Conservation (phyloP, 64 coral and sea anemone species). For the Orbicella faveolata region DNA sequence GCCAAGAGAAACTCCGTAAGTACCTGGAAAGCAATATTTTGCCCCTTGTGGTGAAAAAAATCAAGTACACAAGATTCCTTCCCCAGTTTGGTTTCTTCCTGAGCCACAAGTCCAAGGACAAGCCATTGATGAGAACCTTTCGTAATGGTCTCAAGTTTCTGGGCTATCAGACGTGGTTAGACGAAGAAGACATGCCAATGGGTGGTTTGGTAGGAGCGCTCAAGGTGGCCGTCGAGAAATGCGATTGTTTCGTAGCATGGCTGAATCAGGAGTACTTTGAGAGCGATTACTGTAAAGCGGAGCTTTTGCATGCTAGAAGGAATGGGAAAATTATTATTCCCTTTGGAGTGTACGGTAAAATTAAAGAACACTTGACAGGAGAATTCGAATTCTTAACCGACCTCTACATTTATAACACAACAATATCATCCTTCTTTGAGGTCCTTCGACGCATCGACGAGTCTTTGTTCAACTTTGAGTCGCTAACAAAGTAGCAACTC, state of each 20-base stretch:
- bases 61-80: conserved; percentile 71
- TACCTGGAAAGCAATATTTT: conserved; percentile 82
- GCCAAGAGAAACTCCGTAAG: conserved; percentile 51
- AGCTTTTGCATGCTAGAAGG: conserved; percentile 62
- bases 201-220: conserved; percentile 27
- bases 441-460: conserved; percentile 78
- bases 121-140: conserved; percentile 82
- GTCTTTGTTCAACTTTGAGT: conserved; percentile 74
- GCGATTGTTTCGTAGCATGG: conserved; percentile 84
- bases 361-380: conserved; percentile 31
- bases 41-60: conserved; percentile 73
- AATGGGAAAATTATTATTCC: conserved; percentile 70
- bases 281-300: conserved; percentile 74
- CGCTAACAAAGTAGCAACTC: background rate
- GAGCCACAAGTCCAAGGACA: conserved; percentile 84
- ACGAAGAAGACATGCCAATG: conserved; percentile 60
- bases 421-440: conserved; percentile 72
- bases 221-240: conserved; percentile 56
- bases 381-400: conserved; percentile 60
- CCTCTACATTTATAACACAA: conserved; percentile 45
- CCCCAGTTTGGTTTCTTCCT: conserved; percentile 89
- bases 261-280: conserved; percentile 75
- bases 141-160: conserved; percentile 75
- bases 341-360: conserved; percentile 58
- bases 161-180: conserved; percentile 78